A percentile compares a stretch with the other conserved stretches of the same genome.
Conservation (phyloP, 37 sponge, comb jelly and placozoan species). For the Axinella damicornis region DNA sequence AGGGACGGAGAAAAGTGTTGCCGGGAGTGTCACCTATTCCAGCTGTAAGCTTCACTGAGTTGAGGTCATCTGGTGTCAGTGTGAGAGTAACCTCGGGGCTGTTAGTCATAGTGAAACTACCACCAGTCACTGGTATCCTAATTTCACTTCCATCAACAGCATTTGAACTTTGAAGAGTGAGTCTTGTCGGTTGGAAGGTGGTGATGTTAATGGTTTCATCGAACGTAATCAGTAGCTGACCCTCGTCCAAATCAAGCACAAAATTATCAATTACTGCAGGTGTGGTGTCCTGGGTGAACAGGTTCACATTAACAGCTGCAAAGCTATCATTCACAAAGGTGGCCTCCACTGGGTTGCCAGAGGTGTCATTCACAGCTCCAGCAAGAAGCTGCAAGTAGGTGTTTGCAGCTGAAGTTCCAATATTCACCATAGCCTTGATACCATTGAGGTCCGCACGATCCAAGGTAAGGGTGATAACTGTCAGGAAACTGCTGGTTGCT, state of each 20-base stretch:
- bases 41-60: slow-evolving; percentile 36
- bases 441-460: slow-evolving; percentile 68
- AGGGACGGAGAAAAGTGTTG: slow-evolving; percentile 68
- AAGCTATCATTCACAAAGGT: slow-evolving; percentile 37
- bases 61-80: slow-evolving; percentile 21
- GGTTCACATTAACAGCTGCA: slow-evolving; percentile 34
- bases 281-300: slow-evolving; percentile 61
- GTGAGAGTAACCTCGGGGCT: slow-evolving; percentile 26
- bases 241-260: slow-evolving; percentile 69
- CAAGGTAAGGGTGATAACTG: slow-evolving; percentile 50
- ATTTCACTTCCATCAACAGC: neutral
- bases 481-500: neutral
- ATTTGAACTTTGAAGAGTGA: slow-evolving; percentile 56
- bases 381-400: slow-evolving; percentile 54
- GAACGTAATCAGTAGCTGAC: slow-evolving; percentile 60
- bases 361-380: slow-evolving; percentile 73
- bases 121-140: slow-evolving; percentile 30
- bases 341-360: slow-evolving; percentile 41
- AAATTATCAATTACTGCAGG: slow-evolving; percentile 60
- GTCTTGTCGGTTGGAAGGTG: slow-evolving; percentile 50
- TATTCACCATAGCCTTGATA: slow-evolving; percentile 57
- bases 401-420: slow-evolving; percentile 48
- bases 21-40: slow-evolving; percentile 32
- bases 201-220: slow-evolving; percentile 68
- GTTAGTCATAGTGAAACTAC: slow-evolving; percentile 21